Percentiles rank a stretch among this genome's conserved stretches.
Evolutionary conservation across 2,888 invertebrate species (phyloP).

Genomic region (Cantharis nigra): DNA sequence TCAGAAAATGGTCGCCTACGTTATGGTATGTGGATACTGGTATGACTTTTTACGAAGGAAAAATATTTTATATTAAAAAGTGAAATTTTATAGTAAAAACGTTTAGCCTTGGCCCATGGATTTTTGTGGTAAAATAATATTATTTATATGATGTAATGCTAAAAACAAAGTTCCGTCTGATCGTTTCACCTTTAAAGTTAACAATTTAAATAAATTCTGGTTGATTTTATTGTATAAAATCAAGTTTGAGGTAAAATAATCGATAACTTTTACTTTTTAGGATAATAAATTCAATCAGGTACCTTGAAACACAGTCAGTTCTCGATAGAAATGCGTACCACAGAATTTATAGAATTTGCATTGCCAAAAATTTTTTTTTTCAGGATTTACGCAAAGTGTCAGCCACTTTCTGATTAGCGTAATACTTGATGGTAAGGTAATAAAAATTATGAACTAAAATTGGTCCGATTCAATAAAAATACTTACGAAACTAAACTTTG

Average conservation of each 20-base stretch:
- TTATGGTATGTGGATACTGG: too few species aligned
- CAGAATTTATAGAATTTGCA: background rate
- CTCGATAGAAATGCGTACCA: background rate
- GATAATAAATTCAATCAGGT: background rate
- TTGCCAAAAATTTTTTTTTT: background rate
- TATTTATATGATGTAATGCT: background rate
- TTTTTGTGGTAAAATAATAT: background rate
- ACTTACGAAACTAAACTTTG: slow-evolving; percentile 18
- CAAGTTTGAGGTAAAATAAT: background rate
- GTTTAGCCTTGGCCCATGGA: background rate
- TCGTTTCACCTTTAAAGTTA: background rate
- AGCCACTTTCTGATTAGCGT: background rate
- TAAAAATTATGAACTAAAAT: background rate
- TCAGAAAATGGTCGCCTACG: too few species aligned
- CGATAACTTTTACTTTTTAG: background rate
- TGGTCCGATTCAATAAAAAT: slow-evolving; percentile 1
- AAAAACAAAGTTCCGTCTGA: background rate
- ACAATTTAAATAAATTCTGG: background rate
- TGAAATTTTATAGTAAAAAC: background rate
- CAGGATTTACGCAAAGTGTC: background rate
- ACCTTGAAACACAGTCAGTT: background rate
- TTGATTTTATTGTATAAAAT: background rate
- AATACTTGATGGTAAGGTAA: background rate
- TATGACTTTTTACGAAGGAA: too few species aligned
- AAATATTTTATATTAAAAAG: too few species aligned